phyloP scores from a whole-genome alignment of 2,113 vertebrate species.

The Misgurnus anguillicaudatus region DNA sequence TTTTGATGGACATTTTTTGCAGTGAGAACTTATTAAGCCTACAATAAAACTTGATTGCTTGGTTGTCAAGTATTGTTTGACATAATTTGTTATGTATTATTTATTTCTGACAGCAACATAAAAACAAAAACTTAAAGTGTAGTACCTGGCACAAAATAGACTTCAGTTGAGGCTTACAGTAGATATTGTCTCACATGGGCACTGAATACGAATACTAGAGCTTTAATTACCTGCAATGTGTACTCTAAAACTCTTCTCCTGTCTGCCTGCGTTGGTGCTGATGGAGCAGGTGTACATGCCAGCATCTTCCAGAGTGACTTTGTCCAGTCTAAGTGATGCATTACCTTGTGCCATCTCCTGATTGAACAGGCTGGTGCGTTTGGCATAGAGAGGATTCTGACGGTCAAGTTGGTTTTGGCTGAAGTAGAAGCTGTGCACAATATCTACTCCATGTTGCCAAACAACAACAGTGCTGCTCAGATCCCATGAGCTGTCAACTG shows the following conservation, averaged over 20 bases:
- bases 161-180: not conserved
- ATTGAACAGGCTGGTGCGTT: conserved; percentile 54
- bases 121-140: no score
- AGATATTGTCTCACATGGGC: not conserved
- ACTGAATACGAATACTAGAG: no score
- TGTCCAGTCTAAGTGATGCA: conserved; percentile 58
- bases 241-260: conserved; percentile 54
- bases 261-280: conserved; percentile 53
- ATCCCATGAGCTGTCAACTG: conserved; percentile 19
- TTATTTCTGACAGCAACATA: no score
- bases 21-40: not conserved
- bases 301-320: conserved; percentile 39
- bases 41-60: no score
- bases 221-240: conserved; percentile 53
- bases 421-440: conserved; percentile 64
- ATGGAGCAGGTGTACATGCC: conserved; percentile 60
- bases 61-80: no score
- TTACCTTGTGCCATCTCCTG: conserved; percentile 56
- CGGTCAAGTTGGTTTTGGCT: conserved; percentile 48
- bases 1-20: no score
- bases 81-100: no score
- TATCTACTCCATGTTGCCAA: conserved; percentile 55
- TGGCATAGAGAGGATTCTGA: conserved; percentile 52
- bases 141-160: no score
- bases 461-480: conserved; percentile 46